Evolutionary conservation across 2,113 vertebrate species (phyloP).

Genomic region (Macaca fascicularis): T2T-MFA8v1.1 NC_088378.1:120420001-120420500

Average conservation of each 20-base stretch:
- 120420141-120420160: conserved; percentile 16
- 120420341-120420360: neutral
- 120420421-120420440: neutral
- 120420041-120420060: neutral
- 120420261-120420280: conserved; percentile 29
- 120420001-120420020: conserved; percentile 46
- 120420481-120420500: neutral
- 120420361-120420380: neutral
- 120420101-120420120: neutral
- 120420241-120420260: neutral
- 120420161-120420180: accelerated
- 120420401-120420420: neutral
- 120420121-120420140: neutral
- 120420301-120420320: neutral
- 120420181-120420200: neutral
- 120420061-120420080: conserved; percentile 52
- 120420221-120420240: neutral
- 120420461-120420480: conserved; percentile 18
- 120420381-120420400: neutral
- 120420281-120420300: neutral
- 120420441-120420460: neutral
- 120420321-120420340: neutral
- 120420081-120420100: conserved; percentile 63
- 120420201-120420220: neutral
- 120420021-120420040: neutral